Evolutionary conservation across 2,888 invertebrate genomes (phyloP), one percentile per base, ranked within the genome.

Genomic region (Lepidonotus clava): DNA sequence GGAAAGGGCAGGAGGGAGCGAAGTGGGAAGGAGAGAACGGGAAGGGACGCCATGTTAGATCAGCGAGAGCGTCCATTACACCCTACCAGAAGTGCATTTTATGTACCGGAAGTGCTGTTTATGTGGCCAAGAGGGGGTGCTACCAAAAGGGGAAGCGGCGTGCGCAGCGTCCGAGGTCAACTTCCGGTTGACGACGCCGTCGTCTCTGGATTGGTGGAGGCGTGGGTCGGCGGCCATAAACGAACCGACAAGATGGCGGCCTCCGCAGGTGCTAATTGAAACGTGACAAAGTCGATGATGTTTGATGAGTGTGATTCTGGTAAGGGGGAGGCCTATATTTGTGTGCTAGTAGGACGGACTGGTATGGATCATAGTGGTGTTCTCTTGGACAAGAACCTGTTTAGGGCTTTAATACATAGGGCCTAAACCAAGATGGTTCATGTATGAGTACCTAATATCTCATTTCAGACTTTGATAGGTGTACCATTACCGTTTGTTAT

Each of bases 101-200:
- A 61, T n/a, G n/a, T 61, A 61, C 61, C 6, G n/a, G n/a, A n/a
- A n/a, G n/a, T 61, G 61, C 61, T 28, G 28, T 61, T 61, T 61
- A 1, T n/a, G n/a, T 24, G 28, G 28, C 61, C 28, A 28, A 11
- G 11, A 61, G 61, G 61, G 18, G 61, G 61, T 14, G 2, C 28
- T 28, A 32, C 28, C 61, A 32, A 1, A 28, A 56, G 61, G 61
- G 24, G 61, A 11, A 4, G 61, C 14, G 61, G 61, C 61, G 28
- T 32, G 61, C 61, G 28, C 28, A 1, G 61, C 61, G 5, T 61
- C 61, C 61, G 6, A 61, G 24, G 28, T 61, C 5, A 18, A 4
- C 61, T 61, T 61, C 61, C 61, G 61, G 61, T 61, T n/a, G 53
- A 18, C 53, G 53, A 53, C 53, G 21, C 21, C 18, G 6, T 2